Evolutionary conservation across 1,140 invertebrate genomes (phyloP), one percentile per base, ranked within the genome.

Genomic region (Odontomachus brunneus): DNA sequence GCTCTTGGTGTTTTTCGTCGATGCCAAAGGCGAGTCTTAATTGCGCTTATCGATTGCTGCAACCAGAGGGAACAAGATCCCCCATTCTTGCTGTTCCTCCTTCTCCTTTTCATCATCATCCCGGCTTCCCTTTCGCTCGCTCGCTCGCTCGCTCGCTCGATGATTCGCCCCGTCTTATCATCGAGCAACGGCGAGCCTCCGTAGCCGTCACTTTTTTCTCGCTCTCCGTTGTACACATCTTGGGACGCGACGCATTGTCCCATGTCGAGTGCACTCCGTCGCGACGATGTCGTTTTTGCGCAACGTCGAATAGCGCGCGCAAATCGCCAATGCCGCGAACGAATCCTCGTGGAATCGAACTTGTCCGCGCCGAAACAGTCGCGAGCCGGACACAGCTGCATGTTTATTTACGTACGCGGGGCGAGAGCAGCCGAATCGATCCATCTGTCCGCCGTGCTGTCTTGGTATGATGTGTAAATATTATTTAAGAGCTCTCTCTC

Each of bases 1-100:
- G 11, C 59, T 69, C 69, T 72, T 29, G n/a, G 14, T 44, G 22
- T 76, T 29, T 76, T 29, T 51, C 24, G 71, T 76, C 69, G 38
- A 69, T 78, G 38, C 49, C 48, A 51, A 63, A 72, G 24, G 12
- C 53, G 22, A 26, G 29, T 22, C 17, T 62, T 62, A 67, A 85
- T 86, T 76, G 49, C 53, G 55, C 55, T 87, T 71, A 83, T 86
- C 85, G 84, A 87, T 86, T 65, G 63, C 49, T 44, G 33, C 1
- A 4, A 4, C 26, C 38, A 71, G 53, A 60, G 38, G 51, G 59
- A 72, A 72, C 48, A 49, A 55, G 55, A 22, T 24, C 12, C 44
- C 71, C 44, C 24, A 85, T 66, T 75, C 63, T 55, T 38, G 19
- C 12, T 17, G 38, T 44, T 44, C 26, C 12, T 62, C 48, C 44